These are phyloP conservation scores for Cisticola juncidis DNA, from an alignment of 2,113 vertebrate genomes.

Conservation along the genomic window DNA sequence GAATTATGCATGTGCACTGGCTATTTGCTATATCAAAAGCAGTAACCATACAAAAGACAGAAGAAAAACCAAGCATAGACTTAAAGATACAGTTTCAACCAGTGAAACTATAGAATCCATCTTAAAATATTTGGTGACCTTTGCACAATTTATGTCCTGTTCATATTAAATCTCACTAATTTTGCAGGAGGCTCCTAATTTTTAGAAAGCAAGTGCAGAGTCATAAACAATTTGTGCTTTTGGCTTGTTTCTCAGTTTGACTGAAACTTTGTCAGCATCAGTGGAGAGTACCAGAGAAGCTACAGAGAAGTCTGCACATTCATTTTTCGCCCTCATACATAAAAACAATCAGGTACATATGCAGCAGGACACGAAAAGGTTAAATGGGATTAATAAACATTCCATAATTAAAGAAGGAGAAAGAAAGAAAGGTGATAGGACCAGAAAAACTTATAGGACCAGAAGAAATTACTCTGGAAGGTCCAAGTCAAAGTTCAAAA, in stretches of 20 bases:
- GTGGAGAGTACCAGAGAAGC: neutral
- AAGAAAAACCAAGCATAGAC: neutral
- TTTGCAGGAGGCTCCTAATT: neutral
- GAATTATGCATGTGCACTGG: neutral
- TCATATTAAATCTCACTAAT: neutral
- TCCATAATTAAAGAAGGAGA: neutral
- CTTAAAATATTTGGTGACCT: neutral
- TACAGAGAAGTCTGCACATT: neutral
- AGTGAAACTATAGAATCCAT: neutral
- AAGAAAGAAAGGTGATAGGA: neutral
- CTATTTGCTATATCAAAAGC: neutral
- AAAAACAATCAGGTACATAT: fast-evolving
- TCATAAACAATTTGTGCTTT: neutral
- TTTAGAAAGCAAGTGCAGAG: neutral
- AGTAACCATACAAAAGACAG: neutral
- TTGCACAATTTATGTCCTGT: neutral
- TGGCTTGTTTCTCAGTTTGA: neutral
- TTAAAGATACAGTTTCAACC: neutral
- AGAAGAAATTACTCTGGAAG: neutral
- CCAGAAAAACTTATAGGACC: neutral
- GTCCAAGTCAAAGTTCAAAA: neutral
- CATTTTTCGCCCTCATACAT: neutral
- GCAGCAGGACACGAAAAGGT: neutral
- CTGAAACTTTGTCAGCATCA: neutral
- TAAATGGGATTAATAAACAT: neutral